These are phyloP conservation scores for Drosophila kambysellisi DNA, from an alignment of 2,888 invertebrate genomes.

Conservation along the genomic window DNA sequence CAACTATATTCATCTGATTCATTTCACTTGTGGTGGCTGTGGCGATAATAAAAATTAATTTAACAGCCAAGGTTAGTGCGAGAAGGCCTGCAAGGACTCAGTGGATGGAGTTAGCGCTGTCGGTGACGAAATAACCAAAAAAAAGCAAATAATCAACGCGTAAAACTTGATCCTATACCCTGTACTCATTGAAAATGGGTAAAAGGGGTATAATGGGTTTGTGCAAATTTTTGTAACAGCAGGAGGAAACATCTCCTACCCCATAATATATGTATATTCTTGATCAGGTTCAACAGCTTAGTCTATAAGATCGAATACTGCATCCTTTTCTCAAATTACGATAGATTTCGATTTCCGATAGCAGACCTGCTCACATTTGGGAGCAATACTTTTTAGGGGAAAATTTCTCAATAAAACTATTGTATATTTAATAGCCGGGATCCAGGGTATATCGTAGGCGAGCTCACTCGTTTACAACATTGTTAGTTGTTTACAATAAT, in stretches of 20 bases:
- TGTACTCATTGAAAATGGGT: neutral
- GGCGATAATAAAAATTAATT: constrained; percentile 73
- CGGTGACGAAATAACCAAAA: neutral
- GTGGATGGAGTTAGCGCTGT: neutral
- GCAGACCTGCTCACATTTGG: neutral
- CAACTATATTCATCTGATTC: no score
- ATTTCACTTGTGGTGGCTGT: constrained; percentile 54
- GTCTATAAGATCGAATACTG: neutral
- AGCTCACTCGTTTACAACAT: neutral
- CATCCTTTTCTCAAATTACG: neutral
- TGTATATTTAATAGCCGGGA: neutral
- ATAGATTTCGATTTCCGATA: neutral
- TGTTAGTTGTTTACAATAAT: constrained; percentile 23
- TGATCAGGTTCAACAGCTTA: neutral
- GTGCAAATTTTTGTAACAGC: neutral
- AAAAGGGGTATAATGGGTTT: neutral
- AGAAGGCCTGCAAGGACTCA: constrained; percentile 68
- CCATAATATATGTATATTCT: neutral
- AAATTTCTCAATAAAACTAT: neutral
- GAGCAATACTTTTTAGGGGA: neutral
- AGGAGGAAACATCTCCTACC: neutral
- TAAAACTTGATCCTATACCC: constrained; percentile 29
- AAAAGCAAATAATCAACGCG: constrained; percentile 29
- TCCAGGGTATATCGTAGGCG: neutral
- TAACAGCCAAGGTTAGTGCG: constrained; percentile 53